Evolutionary conservation across 2,797 vertebrate species (phyloP).

Genomic region (Balearica regulorum): DNA sequence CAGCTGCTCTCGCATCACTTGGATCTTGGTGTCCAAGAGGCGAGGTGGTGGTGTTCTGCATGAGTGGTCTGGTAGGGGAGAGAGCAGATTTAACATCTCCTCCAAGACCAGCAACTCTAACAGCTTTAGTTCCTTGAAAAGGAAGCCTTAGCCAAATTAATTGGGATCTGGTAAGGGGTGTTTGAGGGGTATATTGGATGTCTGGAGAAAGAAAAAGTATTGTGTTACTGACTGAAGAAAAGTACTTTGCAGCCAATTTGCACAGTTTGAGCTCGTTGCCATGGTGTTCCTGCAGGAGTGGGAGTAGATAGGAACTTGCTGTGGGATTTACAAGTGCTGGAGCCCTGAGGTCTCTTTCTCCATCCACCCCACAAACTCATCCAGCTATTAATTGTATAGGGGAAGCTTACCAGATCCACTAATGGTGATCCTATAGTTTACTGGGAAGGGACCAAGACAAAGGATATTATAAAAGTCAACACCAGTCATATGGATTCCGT

Average conservation of each 20-base stretch:
- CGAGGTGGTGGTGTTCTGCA: background rate
- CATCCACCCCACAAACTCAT: background rate
- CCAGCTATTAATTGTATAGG: background rate
- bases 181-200: background rate
- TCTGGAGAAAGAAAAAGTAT: constrained; percentile 10
- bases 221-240: constrained; percentile 59
- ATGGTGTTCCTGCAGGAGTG: constrained; percentile 36
- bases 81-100: background rate
- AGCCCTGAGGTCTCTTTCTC: constrained; percentile 40
- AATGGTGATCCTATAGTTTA: background rate
- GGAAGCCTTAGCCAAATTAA: background rate
- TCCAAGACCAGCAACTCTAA: background rate
- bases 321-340: constrained; percentile 39
- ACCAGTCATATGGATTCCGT: accelerated
- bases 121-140: background rate
- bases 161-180: background rate
- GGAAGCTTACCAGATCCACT: background rate
- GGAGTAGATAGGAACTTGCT: constrained; percentile 40
- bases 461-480: background rate
- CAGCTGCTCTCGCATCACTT: background rate
- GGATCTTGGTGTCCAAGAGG: background rate
- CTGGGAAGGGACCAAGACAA: background rate
- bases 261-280: constrained; percentile 56
- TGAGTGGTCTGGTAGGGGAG: background rate
- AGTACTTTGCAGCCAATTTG: constrained; percentile 51